Evolutionary conservation across 2,797 vertebrate species (phyloP), one percentile per base, ranked within the genome.

Genomic region (Salarias fasciatus): DNA sequence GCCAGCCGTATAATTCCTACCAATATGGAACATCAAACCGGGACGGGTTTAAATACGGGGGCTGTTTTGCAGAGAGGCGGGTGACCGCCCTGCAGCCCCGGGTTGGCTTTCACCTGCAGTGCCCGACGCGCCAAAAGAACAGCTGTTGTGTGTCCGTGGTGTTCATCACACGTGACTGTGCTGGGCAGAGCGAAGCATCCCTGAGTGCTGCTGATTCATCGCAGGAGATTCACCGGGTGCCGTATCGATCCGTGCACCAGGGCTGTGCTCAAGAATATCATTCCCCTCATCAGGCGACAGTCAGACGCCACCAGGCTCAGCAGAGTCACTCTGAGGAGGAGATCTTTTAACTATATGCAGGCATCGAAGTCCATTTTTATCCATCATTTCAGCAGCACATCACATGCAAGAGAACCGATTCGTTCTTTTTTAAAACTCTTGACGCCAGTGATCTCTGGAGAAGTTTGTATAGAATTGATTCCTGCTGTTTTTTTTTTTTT

Each of bases 241-340:
- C 36, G 51, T 85, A 91, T 91, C 79, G 89, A 93, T 92, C 80
- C 56, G 70, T 50, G 56, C 77, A 53, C 63, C 67, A 69, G 71
- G 75, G 75, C 51, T 80, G 67, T 79, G 79, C 74, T 69, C 63
- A 74, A 62, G 86, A 90, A 92, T 88, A 90, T 90, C 53, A 82
- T 87, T 84, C 49, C 45, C 69, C 60, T 69, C 84, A 79, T 82
- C 70, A 82, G 71, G 69, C 59, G 65, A 77, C 86, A 80, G 64
- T 75, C 15, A 74, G 81, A 71, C 59, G 72, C 74, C 80, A 83
- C 63, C 70, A 15, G 53, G 67, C 69, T 55, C 52, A 46, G 56
- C 62, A 69, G 51, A 59, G 58, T 35, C 61, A 80, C 73, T 85
- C 64, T 80, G 80, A 90, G 76, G 59, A 62, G 50, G 51, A 62